Evolutionary conservation across 1,140 invertebrate genomes (phyloP).

Genomic region (Homalodisca vitripennis): DNA sequence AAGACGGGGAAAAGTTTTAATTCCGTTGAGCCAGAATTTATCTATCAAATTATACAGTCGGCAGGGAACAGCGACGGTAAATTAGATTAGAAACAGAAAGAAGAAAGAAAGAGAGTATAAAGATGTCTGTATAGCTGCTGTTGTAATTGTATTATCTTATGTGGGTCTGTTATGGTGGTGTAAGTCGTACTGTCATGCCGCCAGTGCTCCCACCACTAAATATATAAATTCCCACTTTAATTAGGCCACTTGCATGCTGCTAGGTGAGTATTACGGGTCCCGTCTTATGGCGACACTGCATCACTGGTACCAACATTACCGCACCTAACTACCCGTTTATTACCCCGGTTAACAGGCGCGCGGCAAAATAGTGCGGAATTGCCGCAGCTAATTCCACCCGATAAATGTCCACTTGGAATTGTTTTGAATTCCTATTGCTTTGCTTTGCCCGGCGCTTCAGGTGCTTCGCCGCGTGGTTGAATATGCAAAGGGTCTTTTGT

Average conservation of each 20-base stretch:
- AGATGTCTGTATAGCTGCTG: slow-evolving; percentile 1
- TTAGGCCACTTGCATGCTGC: slow-evolving; percentile 23
- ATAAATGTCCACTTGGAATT: no score
- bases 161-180: slow-evolving; percentile 5
- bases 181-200: background rate
- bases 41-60: slow-evolving; percentile 25
- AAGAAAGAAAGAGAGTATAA: slow-evolving; percentile 19
- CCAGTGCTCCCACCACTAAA: slow-evolving; percentile 12
- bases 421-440: no score
- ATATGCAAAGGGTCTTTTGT: no score
- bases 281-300: slow-evolving; percentile 12
- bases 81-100: slow-evolving; percentile 27
- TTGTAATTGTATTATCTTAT: slow-evolving; percentile 25
- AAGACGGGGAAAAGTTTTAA: slow-evolving; percentile 26
- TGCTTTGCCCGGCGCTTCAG: no score
- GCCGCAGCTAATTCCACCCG: no score
- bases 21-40: slow-evolving; percentile 24
- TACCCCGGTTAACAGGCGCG: no score
- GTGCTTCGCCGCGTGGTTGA: no score
- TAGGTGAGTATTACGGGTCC: background rate
- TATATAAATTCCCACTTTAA: slow-evolving; percentile 24
- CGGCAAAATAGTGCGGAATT: no score
- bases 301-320: slow-evolving; percentile 14
- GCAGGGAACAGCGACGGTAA: slow-evolving; percentile 15
- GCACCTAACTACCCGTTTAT: slow-evolving; percentile 8